A percentile compares a stretch with the other conserved stretches of the same genome.
Evolutionary conservation across 2,113 vertebrate species (phyloP).

Genomic region (Phrynocephalus versicolor): DNA sequence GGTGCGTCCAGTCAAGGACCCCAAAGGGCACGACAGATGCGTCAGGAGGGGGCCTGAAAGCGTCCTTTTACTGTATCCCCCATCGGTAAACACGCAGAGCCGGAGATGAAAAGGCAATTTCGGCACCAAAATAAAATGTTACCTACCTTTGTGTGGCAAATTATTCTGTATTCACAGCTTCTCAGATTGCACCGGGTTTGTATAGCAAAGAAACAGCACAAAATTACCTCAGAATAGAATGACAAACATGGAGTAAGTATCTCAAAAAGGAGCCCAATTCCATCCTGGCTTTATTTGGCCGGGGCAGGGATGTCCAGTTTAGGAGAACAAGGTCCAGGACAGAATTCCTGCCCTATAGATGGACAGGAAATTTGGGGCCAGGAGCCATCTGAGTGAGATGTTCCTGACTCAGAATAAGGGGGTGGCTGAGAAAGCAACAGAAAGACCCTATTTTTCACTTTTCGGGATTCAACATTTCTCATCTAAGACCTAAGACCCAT

Average conservation of each 20-base stretch:
- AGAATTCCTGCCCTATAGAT: too few species aligned
- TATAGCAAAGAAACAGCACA: neutral
- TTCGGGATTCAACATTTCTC: too few species aligned
- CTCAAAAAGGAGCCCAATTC: neutral
- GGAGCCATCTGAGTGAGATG: too few species aligned
- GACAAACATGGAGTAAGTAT: neutral
- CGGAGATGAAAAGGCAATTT: slow-evolving; percentile 17
- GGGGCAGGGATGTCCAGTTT: neutral
- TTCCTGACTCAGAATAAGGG: too few species aligned
- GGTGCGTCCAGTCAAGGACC: accelerated
- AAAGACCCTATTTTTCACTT: too few species aligned
- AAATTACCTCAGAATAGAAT: neutral
- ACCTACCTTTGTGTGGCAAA: slow-evolving; percentile 42
- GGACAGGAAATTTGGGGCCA: too few species aligned
- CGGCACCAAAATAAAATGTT: slow-evolving; percentile 20
- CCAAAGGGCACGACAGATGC: accelerated
- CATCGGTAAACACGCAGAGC: neutral
- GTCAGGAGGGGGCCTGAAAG: neutral
- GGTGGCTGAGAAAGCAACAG: too few species aligned
- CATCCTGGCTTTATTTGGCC: accelerated
- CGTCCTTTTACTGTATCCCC: neutral
- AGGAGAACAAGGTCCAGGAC: neutral
- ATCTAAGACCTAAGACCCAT: too few species aligned
- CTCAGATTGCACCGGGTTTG: slow-evolving; percentile 12
- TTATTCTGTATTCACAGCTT: slow-evolving; percentile 32